Base-by-base conservation (phyloP, 2,888 invertebrate species). In the Branchinecta sandiegonensis region DNA sequence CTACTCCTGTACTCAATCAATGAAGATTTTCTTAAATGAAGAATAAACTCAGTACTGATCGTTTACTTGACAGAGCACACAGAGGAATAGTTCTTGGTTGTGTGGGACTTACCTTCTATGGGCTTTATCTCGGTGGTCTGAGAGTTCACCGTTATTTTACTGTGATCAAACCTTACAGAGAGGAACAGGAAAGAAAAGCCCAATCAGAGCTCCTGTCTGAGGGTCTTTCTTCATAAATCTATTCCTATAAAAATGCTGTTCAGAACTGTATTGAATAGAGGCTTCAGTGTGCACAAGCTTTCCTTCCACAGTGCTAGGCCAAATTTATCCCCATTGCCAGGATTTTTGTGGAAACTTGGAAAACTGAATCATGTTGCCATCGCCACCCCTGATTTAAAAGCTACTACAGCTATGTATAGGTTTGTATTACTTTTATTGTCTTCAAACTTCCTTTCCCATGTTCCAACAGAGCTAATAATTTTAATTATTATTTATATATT, bases 301-400 rank as follows among this genome's bases (percentile, higher is more conserved):
- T 37, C 37, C 37, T 37, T 37, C 37, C 37, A 37, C 37, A 37
- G 37, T 37, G 37, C 37, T 37, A 37, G 6, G 37, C 37, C 4
- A 5, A 48, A 64, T n/a, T 37, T 37, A 46, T 66, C 65, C 65
- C 13, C 69, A 6, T 17, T 66, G 23, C 69, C 67, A 11, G 13
- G 48, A 10, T 69, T 71, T 63, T 68, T 75, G 0, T 76, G 77
- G 74, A 77, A 79, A 68, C 73, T 84, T 56, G 82, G 83, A 10
- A 78, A 77, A 72, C 76, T 84, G 12, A 84, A 84, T 74, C 83
- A 84, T 76, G 80, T 84, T 14, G 83, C 84, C 46, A 80, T 84
- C 70, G 83, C 83, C 56, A 80, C 80, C 11, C 80, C 81, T 11
- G 79, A 83, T 72, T 74, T 83, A 65, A 78, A 81, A 67, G 79